These are phyloP conservation scores for Acanthosoma haemorrhoidale DNA, from an alignment of 2,888 invertebrate genomes.

Conservation along the genomic window DNA sequence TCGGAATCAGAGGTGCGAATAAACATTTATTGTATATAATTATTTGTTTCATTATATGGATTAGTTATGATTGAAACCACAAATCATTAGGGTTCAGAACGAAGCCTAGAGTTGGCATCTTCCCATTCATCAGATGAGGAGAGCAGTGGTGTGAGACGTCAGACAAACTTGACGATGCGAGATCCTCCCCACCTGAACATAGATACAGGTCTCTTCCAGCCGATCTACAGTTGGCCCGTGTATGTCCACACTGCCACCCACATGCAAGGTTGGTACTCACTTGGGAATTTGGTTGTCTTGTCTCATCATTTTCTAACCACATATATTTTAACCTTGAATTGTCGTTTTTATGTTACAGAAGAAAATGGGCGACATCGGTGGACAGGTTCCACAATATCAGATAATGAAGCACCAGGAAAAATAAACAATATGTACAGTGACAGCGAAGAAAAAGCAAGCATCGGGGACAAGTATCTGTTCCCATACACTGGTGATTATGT, in stretches of 20 bases:
- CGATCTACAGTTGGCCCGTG: constrained; percentile 63
- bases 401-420: constrained; percentile 53
- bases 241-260: constrained; percentile 37
- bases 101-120: constrained; percentile 84
- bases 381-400: constrained; percentile 59
- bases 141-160: constrained; percentile 35
- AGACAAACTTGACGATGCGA: constrained; percentile 17
- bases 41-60: no score
- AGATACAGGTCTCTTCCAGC: constrained; percentile 61
- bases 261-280: constrained; percentile 46
- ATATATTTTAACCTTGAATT: no score
- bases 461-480: constrained; percentile 74
- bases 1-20: constrained; percentile 45
- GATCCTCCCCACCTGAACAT: constrained; percentile 57
- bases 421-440: constrained; percentile 40
- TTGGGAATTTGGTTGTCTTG: no score
- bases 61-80: background rate
- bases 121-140: constrained; percentile 88
- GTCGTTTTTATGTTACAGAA: no score
- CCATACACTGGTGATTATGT: constrained; percentile 65
- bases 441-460: constrained; percentile 50
- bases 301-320: no score
- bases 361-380: constrained; percentile 39
- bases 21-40: background rate
- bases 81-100: constrained; percentile 48